These are phyloP conservation scores for Drosophila subpulchrella DNA, from an alignment of 1,140 invertebrate species.

Conservation along the genomic window DNA sequence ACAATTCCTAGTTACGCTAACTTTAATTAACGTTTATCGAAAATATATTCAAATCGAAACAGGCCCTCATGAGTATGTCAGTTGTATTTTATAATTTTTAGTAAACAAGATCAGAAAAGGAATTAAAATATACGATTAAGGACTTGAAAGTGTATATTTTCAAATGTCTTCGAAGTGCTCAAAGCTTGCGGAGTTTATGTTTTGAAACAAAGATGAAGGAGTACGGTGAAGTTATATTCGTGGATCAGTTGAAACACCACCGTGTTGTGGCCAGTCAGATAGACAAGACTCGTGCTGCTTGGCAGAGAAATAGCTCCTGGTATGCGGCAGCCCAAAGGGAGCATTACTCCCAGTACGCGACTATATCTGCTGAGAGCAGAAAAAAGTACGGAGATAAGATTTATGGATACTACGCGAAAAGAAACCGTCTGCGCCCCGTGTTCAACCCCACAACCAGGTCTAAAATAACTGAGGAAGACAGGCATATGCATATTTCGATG, in stretches of 20 bases:
- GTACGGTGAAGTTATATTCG: constrained; percentile 11
- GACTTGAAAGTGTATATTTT: neutral
- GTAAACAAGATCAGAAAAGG: neutral
- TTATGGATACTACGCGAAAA: constrained; percentile 28
- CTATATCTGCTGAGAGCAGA: constrained; percentile 35
- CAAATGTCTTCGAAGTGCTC: too few species aligned
- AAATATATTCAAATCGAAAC: neutral
- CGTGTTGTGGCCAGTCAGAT: constrained; percentile 4
- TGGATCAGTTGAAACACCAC: constrained; percentile 37
- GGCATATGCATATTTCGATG: neutral
- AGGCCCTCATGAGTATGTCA: neutral
- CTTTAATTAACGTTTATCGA: too few species aligned
- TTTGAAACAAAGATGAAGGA: neutral
- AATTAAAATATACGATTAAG: neutral
- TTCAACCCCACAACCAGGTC: neutral
- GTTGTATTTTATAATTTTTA: neutral
- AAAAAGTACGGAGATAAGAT: constrained; percentile 23
- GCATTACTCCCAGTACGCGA: constrained; percentile 17
- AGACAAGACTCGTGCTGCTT: neutral
- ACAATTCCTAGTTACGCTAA: too few species aligned
- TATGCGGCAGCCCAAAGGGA: constrained; percentile 20
- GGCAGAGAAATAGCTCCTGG: constrained; percentile 22
- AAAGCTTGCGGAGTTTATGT: neutral
- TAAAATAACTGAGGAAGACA: neutral
- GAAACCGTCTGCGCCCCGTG: constrained; percentile 6